Percentiles rank a stretch among this genome's conserved stretches.
phyloP scores from a whole-genome alignment of 30 jellyfish, hydroid and myxozoan species.

The Haliclystus octoradiatus region DNA sequence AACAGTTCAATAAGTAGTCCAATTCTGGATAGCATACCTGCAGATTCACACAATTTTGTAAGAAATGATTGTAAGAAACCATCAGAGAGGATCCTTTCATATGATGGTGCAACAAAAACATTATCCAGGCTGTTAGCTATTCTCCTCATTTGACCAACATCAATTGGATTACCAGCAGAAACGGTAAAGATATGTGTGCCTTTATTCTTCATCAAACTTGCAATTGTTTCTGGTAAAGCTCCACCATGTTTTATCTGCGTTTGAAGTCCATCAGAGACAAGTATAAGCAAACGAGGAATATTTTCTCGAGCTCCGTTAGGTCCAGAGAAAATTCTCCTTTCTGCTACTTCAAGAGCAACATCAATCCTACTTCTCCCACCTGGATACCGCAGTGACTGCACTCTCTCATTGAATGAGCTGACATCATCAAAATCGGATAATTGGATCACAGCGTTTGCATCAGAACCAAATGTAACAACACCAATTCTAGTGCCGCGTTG shows the following conservation, averaged over 20 bases:
- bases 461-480: conserved; percentile 11
- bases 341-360: conserved; percentile 33
- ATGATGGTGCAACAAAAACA: conserved; percentile 21
- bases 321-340: conserved; percentile 20
- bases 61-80: conserved; percentile 13
- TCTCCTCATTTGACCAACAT: conserved; percentile 26
- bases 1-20: too few relatives aligned
- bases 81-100: conserved; percentile 7
- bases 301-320: conserved; percentile 33
- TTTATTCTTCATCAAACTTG: background rate
- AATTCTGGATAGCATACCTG: conserved; percentile 12
- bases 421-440: conserved; percentile 26
- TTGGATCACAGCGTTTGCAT: conserved; percentile 17
- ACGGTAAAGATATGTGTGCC: conserved; percentile 32
- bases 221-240: background rate
- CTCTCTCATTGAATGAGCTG: conserved; percentile 16
- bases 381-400: conserved; percentile 12
- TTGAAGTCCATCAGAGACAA: conserved; percentile 47
- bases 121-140: conserved; percentile 44
- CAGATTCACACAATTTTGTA: conserved; percentile 25
- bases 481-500: conserved; percentile 47
- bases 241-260: conserved; percentile 6
- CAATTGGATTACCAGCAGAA: conserved; percentile 31
- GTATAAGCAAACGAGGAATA: conserved; percentile 40
- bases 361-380: conserved; percentile 56